Evolutionary conservation across 2,797 vertebrate genomes (phyloP).

Genomic region (Otolemur crassicaudatus): DNA sequence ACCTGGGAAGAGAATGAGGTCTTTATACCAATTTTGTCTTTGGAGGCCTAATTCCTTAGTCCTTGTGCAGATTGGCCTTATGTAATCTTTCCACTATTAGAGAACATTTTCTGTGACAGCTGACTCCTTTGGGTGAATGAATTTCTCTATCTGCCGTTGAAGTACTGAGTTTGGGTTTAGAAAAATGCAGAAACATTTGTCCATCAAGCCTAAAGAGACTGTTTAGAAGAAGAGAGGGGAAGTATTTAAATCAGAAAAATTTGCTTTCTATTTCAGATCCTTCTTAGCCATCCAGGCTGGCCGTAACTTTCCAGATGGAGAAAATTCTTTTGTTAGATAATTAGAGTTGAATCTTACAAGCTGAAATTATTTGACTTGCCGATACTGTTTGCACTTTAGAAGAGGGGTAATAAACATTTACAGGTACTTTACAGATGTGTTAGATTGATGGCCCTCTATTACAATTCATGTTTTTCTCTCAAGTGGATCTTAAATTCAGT

Average conservation of each 20-base stretch:
- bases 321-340: constrained; percentile 58
- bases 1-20: constrained; percentile 53
- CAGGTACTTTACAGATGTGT: background rate
- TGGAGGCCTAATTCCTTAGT: constrained; percentile 37
- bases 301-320: constrained; percentile 15
- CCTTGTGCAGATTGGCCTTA: constrained; percentile 56
- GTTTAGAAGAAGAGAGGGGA: constrained; percentile 35
- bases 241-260: constrained; percentile 63
- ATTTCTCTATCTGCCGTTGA: constrained; percentile 69
- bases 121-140: constrained; percentile 61
- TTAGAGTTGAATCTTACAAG: constrained; percentile 22
- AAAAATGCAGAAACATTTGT: constrained; percentile 63
- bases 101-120: constrained; percentile 61
- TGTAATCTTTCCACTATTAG: constrained; percentile 61
- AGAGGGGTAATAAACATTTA: background rate
- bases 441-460: background rate
- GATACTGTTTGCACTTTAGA: constrained; percentile 27
- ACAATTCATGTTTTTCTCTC: background rate
- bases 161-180: constrained; percentile 62
- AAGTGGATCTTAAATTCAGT: background rate
- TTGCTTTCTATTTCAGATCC: constrained; percentile 61
- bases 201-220: constrained; percentile 35
- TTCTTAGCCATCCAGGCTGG: background rate
- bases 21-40: constrained; percentile 37
- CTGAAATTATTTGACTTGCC: constrained; percentile 29